Evolutionary conservation across 1,140 invertebrate genomes (phyloP), one percentile per base, ranked within the genome.

Genomic region (Sarcophaga bullata): DNA sequence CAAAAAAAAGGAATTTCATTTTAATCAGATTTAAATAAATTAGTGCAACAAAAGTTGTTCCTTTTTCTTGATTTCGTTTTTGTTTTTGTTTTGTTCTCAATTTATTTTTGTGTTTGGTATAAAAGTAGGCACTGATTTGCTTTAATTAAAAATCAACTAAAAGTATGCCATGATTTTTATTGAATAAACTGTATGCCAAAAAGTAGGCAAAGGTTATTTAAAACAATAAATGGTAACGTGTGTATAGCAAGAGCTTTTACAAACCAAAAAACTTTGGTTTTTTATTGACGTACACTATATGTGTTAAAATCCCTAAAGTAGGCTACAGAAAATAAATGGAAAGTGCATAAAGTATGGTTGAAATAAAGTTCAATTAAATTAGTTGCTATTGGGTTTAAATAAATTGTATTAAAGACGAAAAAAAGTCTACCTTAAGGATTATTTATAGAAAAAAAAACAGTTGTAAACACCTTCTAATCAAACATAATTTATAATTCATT

Each of bases 151-250:
- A 68, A 25, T 68, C 62, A 19, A 25, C 73, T 75, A 75, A 75
- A 75, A 75, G 73, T 75, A 75, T 75, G 73, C 73, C 10, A 75
- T 75, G 46, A 48, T 75, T 75, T 75, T 75, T 46, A 75, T 75
- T 47, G 37, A 75, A 75, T 47, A 75, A 75, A 19, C 17, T 37
- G 17, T 17, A 19, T 8, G 17, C 11, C 7, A 73, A 46, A 75
- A 75, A 75, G 62, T 68, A 68, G 62, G 17, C n/a, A 68, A 68
- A 68, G 62, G 62, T 68, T 68, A 10, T 68, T 68, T 68, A 19
- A 68, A 68, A 17, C n/a, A 7, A 19, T 3, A 68, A 17, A 68
- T 37, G 4, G 25, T 1, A 4, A 37, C 25, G 25, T 37, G 4
- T 37, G 4, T 37, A 37, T 37, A 4, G 25, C 25, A 37, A 37